Percentiles rank a stretch among this genome's conserved stretches.
phyloP scores from a whole-genome alignment of 2,888 invertebrate genomes.

The Chesias legatella region DNA sequence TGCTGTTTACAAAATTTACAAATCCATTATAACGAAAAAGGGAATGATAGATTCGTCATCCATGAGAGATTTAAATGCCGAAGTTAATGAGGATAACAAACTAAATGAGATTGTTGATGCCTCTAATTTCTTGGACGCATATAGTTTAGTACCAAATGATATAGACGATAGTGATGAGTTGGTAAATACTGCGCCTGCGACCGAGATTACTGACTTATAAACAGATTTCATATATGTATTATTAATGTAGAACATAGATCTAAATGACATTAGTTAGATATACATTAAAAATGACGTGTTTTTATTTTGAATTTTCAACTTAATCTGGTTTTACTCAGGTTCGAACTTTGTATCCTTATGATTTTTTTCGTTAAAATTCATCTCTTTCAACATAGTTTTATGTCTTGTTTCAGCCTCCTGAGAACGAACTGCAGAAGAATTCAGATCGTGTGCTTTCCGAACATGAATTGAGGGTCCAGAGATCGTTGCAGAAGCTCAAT shows the following conservation, averaged over 20 bases:
- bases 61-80: slow-evolving; percentile 48
- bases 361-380: not conserved
- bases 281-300: not conserved
- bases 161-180: slow-evolving; percentile 46
- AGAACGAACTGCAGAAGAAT: slow-evolving; percentile 95
- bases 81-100: slow-evolving; percentile 28
- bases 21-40: slow-evolving; percentile 48
- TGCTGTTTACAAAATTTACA: slow-evolving; percentile 59
- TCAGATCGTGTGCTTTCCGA: slow-evolving; percentile 92
- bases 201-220: slow-evolving; percentile 20
- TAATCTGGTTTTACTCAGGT: slow-evolving; percentile 6
- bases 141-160: slow-evolving; percentile 52
- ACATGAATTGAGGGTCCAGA: slow-evolving; percentile 95
- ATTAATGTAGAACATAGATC: not conserved
- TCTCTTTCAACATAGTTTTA: slow-evolving; percentile 4
- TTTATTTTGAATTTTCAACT: not conserved
- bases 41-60: slow-evolving; percentile 65
- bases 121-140: slow-evolving; percentile 43
- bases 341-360: slow-evolving; percentile 5
- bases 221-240: slow-evolving; percentile 6
- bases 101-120: slow-evolving; percentile 25
- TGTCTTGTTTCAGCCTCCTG: slow-evolving; percentile 88
- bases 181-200: slow-evolving; percentile 47
- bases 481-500: slow-evolving; percentile 95
- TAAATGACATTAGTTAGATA: slow-evolving; percentile 3